Evolutionary conservation across 2,888 invertebrate genomes (phyloP).

Genomic region (Dusona sp.): DNA sequence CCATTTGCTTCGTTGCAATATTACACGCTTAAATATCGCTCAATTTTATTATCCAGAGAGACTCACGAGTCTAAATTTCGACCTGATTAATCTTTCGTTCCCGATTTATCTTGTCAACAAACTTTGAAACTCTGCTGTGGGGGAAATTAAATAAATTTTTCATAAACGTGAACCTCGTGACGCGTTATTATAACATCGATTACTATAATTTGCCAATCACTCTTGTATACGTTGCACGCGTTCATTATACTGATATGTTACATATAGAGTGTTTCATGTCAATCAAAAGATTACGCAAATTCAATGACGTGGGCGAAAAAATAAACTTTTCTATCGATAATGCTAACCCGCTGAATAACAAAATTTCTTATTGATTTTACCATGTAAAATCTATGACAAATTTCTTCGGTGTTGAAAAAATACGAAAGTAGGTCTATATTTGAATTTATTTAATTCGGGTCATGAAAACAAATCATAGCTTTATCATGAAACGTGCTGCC

Average conservation of each 20-base stretch:
- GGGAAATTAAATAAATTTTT: constrained; percentile 39
- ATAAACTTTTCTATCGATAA: neutral
- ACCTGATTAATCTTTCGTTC: constrained; percentile 55
- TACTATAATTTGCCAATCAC: constrained; percentile 56
- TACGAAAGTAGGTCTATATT: neutral
- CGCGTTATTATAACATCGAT: constrained; percentile 48
- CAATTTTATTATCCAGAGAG: constrained; percentile 4
- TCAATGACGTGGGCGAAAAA: constrained; percentile 16
- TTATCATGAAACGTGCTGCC: neutral
- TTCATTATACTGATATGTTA: constrained; percentile 1
- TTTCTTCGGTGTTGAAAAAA: neutral
- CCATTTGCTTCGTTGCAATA: neutral
- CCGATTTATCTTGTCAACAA: constrained; percentile 52
- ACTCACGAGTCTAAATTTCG: constrained; percentile 47
- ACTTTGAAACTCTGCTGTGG: neutral
- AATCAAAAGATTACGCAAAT: constrained; percentile 38
- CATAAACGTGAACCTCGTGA: constrained; percentile 23
- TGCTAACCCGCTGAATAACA: neutral
- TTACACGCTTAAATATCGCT: neutral
- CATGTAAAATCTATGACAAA: neutral
- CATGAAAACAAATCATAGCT: neutral
- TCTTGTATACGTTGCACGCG: constrained; percentile 4
- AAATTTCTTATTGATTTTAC: neutral
- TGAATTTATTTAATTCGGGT: neutral
- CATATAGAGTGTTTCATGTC: constrained; percentile 4